Evolutionary conservation across 2,113 vertebrate genomes (phyloP), one percentile per base, ranked within the genome.

Genomic region (Brienomyrus longianalis): DNA sequence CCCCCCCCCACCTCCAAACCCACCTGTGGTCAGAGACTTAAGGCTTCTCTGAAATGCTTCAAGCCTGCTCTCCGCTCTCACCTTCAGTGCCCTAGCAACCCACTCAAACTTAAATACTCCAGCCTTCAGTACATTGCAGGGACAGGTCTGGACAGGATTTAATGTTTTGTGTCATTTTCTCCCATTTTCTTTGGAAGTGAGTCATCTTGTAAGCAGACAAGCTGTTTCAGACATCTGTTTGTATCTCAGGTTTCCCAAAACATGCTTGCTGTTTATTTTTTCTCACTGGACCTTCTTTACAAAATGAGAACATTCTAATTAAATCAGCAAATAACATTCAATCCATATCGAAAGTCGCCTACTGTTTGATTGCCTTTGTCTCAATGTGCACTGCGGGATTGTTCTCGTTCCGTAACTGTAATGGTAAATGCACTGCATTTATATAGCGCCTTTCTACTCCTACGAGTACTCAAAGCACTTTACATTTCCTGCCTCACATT

Each of bases 1-100:
- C 93, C 92, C 92, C 89, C 93, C 90, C 92, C 89, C 3, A 31
- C 10, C 91, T 93, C 91, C 90, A 90, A 83, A 86, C 92, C 15
- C 10, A 90, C 89, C 89, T 91, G 90, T 91, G 93, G 89, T 88
- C 92, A 90, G 74, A 88, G 90, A 93, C 86, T 91, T 89, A 89
- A 86, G 54, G 91, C 91, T 90, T 90, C 91, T 89, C 88, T 91
- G 88, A 90, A 90, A 89, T 90, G 86, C 91, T 31, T 88, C 90
- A 54, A 15, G 27, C 56, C 7, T 54, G 88, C 47, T 77, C 59
- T 91, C 86, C 56, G 56, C 70, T 5, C 86, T 92, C 93, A 93
- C 91, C 93, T 90, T 90, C 87, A 13, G 51, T 83, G 51, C 80
- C 43, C 88, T 91, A 10, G 87, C 91, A 89, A 59, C 89, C 89